A percentile compares a stretch with the other conserved stretches of the same genome.
Conservation (phyloP, 2,797 vertebrate genomes). For the Ispidina lecontei region DNA sequence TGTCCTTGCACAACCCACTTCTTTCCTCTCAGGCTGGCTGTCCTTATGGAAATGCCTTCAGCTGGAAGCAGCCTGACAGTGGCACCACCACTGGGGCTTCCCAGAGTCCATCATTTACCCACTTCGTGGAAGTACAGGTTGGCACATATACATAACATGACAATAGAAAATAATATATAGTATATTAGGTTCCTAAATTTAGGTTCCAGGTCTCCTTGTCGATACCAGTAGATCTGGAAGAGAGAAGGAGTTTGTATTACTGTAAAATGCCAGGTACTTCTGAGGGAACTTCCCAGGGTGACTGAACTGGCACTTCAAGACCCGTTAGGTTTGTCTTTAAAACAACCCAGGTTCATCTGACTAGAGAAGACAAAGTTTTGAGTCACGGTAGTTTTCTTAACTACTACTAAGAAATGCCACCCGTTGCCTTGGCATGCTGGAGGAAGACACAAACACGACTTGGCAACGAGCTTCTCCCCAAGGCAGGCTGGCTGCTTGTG, state of each 20-base stretch:
- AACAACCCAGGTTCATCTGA: neutral
- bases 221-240: constrained; percentile 95
- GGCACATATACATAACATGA: constrained; percentile 97
- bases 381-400: neutral
- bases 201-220: constrained; percentile 96
- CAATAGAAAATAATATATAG: constrained; percentile 91
- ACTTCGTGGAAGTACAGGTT: constrained; percentile 98
- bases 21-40: constrained; percentile 45
- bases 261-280: neutral
- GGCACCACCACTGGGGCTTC: neutral
- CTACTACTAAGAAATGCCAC: neutral
- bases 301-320: neutral
- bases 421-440: neutral
- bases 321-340: neutral
- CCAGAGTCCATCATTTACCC: constrained; percentile 72
- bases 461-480: neutral
- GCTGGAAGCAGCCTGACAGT: constrained; percentile 43
- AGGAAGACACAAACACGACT: neutral
- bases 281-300: neutral
- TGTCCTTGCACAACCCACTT: constrained; percentile 39
- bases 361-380: neutral
- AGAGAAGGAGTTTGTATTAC: constrained; percentile 8
- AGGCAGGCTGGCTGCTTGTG: neutral
- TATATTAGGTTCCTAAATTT: constrained; percentile 98
- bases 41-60: constrained; percentile 18